Percentiles rank a stretch among this genome's conserved stretches.
Conservation (phyloP, 2,888 invertebrate genomes). For the Aspidiotus destructor region DNA sequence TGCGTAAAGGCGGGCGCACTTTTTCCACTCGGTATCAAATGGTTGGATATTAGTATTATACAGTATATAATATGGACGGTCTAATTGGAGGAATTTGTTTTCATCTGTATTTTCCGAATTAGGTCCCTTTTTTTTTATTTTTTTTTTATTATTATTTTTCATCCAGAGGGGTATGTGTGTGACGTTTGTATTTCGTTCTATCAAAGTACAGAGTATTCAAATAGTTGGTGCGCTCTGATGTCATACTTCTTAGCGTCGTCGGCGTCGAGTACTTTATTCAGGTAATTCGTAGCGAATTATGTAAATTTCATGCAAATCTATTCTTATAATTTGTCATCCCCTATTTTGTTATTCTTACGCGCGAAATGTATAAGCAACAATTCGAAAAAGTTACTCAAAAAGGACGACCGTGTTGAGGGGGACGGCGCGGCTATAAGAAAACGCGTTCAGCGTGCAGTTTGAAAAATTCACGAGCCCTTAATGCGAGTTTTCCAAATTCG, state of each 20-base stretch:
- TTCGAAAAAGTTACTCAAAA: neutral
- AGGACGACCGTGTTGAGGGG: neutral
- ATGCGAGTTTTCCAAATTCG: neutral
- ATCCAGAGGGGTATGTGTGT: too few species aligned
- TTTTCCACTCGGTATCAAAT: too few species aligned
- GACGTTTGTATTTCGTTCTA: too few species aligned
- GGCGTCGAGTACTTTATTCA: neutral
- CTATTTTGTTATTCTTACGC: slow-evolving; percentile 1
- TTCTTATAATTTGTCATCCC: slow-evolving; percentile 31
- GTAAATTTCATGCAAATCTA: slow-evolving; percentile 31
- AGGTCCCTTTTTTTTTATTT: too few species aligned
- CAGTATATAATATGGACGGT: too few species aligned
- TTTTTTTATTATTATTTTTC: too few species aligned
- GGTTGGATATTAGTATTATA: too few species aligned
- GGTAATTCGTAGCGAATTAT: slow-evolving; percentile 13
- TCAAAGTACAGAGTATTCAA: too few species aligned
- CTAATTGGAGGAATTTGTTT: too few species aligned
- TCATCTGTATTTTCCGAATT: too few species aligned
- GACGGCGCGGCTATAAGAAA: neutral
- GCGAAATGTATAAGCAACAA: neutral
- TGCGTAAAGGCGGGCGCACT: too few species aligned
- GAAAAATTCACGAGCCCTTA: neutral
- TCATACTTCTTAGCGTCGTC: neutral
- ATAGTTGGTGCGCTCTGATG: too few species aligned
- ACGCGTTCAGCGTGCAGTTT: neutral